Conservation (phyloP, 2,888 invertebrate species). For the Metallyticus violacea region DNA sequence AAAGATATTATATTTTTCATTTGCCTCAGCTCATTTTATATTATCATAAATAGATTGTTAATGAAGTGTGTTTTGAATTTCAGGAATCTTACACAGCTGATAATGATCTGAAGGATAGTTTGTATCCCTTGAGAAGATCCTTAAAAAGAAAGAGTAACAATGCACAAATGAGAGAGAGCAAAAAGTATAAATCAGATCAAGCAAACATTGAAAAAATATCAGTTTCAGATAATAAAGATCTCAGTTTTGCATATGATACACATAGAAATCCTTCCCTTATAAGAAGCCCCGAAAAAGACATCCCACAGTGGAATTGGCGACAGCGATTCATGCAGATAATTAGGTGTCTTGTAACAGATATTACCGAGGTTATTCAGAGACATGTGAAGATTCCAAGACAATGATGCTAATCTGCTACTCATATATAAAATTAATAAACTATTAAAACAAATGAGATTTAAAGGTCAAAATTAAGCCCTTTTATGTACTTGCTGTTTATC, state of each 20-base stretch:
- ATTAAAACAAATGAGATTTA: too few relatives aligned
- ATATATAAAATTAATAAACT: too few relatives aligned
- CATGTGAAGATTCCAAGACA: not conserved
- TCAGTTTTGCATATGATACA: not conserved
- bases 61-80: not conserved
- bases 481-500: too few relatives aligned
- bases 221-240: not conserved
- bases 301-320: not conserved
- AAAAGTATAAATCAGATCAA: not conserved
- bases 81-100: not conserved
- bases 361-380: not conserved
- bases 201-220: not conserved
- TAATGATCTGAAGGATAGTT: slow-evolving; percentile 22
- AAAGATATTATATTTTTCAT: too few relatives aligned
- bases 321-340: not conserved
- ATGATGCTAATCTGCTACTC: not conserved
- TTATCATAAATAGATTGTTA: not conserved
- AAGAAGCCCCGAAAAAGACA: not conserved
- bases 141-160: not conserved
- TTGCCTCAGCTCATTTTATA: too few relatives aligned
- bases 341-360: not conserved
- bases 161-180: not conserved
- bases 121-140: slow-evolving; percentile 28
- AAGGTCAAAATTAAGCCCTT: too few relatives aligned
- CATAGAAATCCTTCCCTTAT: not conserved